phyloP scores from a whole-genome alignment of 2,888 invertebrate species.

The Agrotis segetum region DNA sequence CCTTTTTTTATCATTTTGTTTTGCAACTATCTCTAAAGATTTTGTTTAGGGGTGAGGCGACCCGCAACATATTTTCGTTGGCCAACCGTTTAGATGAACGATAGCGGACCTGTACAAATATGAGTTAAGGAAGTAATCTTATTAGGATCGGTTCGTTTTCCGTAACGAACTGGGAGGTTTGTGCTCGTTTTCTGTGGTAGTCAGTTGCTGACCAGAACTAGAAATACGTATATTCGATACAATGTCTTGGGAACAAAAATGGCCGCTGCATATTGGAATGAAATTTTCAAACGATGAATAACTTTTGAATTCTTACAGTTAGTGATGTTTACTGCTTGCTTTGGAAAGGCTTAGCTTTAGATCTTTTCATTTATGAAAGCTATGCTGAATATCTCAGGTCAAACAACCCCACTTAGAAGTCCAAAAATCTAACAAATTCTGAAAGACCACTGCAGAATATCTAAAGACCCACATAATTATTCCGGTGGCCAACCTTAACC shows the following conservation, averaged over 20 bases:
- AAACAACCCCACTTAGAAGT: background rate
- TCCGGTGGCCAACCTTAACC: conserved; percentile 16
- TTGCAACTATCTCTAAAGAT: conserved; percentile 63
- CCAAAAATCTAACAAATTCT: conserved; percentile 1
- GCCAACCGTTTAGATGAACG: conserved; percentile 34
- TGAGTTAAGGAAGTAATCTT: conserved; percentile 56
- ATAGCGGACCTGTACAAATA: conserved; percentile 53
- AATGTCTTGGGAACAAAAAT: conserved; percentile 3
- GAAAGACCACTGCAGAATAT: background rate
- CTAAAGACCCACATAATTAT: conserved; percentile 4
- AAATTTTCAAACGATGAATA: background rate
- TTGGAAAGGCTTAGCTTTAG: background rate
- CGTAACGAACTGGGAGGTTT: conserved; percentile 52
- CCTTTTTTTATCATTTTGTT: conserved; percentile 69
- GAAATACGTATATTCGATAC: conserved; percentile 25
- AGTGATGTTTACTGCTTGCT: background rate
- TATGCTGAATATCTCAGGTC: conserved; percentile 13
- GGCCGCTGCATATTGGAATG: background rate
- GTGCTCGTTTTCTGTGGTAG: conserved; percentile 38
- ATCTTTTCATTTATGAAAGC: background rate
- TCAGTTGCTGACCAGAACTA: conserved; percentile 19
- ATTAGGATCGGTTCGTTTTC: conserved; percentile 51
- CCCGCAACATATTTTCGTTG: conserved; percentile 46
- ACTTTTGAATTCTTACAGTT: background rate
- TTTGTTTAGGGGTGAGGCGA: conserved; percentile 46